Evolutionary conservation across 1,140 invertebrate species (phyloP), one percentile per base, ranked within the genome.

Genomic region (Aethina tumida): DNA sequence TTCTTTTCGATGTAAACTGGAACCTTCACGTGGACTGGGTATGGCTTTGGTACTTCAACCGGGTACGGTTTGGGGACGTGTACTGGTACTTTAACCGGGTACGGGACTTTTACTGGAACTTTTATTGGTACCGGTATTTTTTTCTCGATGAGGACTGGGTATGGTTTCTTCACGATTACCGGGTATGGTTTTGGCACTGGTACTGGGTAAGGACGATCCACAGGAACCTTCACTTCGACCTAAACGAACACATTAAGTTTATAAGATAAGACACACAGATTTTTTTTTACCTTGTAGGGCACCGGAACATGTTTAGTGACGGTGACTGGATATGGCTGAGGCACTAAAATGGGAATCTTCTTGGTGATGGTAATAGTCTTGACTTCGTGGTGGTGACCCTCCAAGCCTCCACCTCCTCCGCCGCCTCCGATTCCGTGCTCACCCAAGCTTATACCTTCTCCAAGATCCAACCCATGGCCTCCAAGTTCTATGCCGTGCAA

Each of bases 101-200:
- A 32, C 17, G 49, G 49, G 30, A 62, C 58, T 27, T 62, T 58
- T 22, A 56, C 51, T 24, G 53, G 55, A 20, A 60, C 55, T 44
- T 60, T 60, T 6, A 61, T 57, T 32, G 60, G 56, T 28, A 59
- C 58, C 4, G 59, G 60, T 13, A 62, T 48, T 20, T 47, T 48
- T 33, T 60, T 62, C 22, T 57, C 48, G 13, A 62, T 57, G 24
- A 52, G 49, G 31, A 53, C 53, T 17, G 58, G 60, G 12, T 60
- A 55, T 14, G 50, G 55, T 40, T 60, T 60, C 7, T 56, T 53
- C 4, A 63, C 50, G 8, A 39, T 47, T 3, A 76, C 74, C 7
- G 73, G 73, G 48, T 75, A 75, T 4, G 74, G 71, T 50, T 70
- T 65, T 10, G 59, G 67, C 38, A 64, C 70, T 47, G 62, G 66